Conservation (phyloP, 2,797 vertebrate genomes). For the Necrosyrtes monachus region DNA sequence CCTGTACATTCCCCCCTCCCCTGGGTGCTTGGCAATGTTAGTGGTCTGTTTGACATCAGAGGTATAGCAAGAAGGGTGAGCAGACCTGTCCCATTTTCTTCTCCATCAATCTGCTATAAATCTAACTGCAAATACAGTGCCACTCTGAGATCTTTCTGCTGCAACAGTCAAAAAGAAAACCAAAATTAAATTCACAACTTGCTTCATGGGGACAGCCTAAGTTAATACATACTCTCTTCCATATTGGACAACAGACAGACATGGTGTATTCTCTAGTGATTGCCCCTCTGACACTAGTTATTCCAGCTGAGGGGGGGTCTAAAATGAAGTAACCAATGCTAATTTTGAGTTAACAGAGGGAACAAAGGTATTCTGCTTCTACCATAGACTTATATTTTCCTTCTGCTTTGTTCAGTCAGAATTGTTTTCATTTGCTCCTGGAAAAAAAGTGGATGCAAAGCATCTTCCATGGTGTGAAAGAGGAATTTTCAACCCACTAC, state of each 20-base stretch:
- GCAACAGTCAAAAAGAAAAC: background rate
- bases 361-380: background rate
- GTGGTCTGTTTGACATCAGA: background rate
- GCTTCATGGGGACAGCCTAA: background rate
- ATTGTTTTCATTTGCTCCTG: background rate
- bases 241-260: background rate
- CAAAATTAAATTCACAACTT: background rate
- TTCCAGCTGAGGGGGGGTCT: background rate
- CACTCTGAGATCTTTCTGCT: background rate
- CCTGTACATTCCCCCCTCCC: fast-evolving
- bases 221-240: background rate
- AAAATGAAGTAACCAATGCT: background rate
- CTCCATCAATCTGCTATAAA: background rate
- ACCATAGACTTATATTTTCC: background rate
- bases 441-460: background rate
- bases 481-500: background rate
- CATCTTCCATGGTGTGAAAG: background rate
- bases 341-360: background rate
- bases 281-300: background rate
- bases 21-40: background rate
- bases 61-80: background rate
- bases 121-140: background rate
- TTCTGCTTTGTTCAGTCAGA: background rate
- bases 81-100: background rate
- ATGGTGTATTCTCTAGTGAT: background rate